Conservation (phyloP, 2,113 vertebrate species). For the Coptodon bakossiorum region DNA sequence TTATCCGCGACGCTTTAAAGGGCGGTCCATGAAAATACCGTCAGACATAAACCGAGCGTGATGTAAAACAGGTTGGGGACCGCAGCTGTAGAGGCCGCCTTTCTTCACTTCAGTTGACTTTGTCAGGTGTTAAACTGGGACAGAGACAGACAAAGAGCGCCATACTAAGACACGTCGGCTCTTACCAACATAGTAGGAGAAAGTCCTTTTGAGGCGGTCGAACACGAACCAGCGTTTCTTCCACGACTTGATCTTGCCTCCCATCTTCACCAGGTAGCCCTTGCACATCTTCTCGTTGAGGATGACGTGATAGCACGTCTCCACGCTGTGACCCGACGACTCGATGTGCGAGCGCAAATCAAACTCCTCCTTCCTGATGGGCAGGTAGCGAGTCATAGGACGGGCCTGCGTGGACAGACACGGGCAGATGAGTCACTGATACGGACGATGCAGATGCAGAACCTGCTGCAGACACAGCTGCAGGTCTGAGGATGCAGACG, state of each 20-base stretch:
- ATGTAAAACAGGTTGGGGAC: background rate
- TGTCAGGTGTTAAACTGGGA: background rate
- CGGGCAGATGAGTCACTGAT: background rate
- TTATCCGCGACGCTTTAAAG: background rate
- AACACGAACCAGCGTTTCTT: slow-evolving; percentile 99
- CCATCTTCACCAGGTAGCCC: slow-evolving; percentile 97
- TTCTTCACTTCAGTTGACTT: background rate
- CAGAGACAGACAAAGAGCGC: background rate
- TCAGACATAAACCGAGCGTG: background rate
- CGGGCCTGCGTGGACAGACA: slow-evolving; percentile 74
- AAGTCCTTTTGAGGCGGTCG: slow-evolving; percentile 92
- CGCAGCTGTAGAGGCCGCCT: background rate
- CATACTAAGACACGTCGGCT: background rate
- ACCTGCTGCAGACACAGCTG: background rate
- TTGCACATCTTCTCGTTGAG: slow-evolving; percentile 94
- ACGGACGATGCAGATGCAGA: background rate
- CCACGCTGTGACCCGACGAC: slow-evolving; percentile 88
- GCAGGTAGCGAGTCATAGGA: slow-evolving; percentile 92
- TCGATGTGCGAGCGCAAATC: slow-evolving; percentile 91
- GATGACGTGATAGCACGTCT: slow-evolving; percentile 88
- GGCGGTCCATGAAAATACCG: background rate
- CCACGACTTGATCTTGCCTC: slow-evolving; percentile 98
- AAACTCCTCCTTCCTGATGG: slow-evolving; percentile 94
- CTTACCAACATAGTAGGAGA: slow-evolving; percentile 90
- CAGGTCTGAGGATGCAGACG: background rate